Base-by-base conservation (phyloP, 37 sponge, comb jelly and placozoan genomes). In the Hormiphora californensis region DNA sequence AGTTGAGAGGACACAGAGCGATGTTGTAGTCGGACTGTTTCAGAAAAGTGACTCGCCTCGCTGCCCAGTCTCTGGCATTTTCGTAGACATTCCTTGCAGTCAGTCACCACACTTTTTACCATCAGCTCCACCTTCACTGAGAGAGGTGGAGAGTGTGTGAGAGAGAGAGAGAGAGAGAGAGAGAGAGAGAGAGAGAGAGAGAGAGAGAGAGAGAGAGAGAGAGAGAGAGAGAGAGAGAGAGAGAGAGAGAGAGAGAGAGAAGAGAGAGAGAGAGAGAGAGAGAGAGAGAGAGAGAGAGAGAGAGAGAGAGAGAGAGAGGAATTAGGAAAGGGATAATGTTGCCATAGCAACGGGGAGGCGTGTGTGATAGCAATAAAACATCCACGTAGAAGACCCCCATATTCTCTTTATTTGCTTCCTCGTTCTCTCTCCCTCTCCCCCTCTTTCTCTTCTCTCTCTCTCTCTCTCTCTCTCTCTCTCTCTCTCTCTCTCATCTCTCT, bases 11-110 rank as follows among this genome's bases (percentile, higher is more conserved):
- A 36, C 0, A 46, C 43, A 7, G 81, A 27, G 40, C 35, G 40
- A 30, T 28, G 40, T 17, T 73, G 81, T n/a, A 17, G 35, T 4
- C 81, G 81, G 27, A 73, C 43, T 9, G 81, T 33, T 36, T 73
- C 81, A 40, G 81, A 73, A 46, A 73, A 73, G 25, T 73, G 43
- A 2, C 46, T 43, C 7, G 81, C 81, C 5, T 73, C 81, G 46
- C 81, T 73, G 35, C 38, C 43, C n/a, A 73, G 9, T 0, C 81
- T 22, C 46, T 73, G 81, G 43, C 81, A 73, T 39, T 73, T 73
- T 30, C 81, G 32, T 40, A 73, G 7, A 33, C 81, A 73, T 4
- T 73, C 81, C 46, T 73, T 73, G 44, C 81, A 36, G 27, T 73
- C 81, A 11, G 81, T 15, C 27, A 73, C 43, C 35, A 46, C 86